Conservation (phyloP, 2,888 invertebrate species). For the Griposia aprilina region DNA sequence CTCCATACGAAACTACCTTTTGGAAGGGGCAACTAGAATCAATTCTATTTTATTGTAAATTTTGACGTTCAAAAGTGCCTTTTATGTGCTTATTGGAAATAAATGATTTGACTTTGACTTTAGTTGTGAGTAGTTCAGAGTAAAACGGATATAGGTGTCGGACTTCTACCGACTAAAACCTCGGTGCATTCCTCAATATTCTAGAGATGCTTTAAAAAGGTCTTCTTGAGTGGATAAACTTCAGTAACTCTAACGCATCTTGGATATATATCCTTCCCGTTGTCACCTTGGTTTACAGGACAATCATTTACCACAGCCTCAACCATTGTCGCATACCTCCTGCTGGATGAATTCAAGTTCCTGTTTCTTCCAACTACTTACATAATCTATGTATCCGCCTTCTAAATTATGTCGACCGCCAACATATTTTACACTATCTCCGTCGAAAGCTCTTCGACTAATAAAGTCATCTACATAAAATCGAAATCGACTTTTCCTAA, state of each 20-base stretch:
- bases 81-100: too few relatives aligned
- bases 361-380: background rate
- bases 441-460: conserved; percentile 34
- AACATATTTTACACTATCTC: conserved; percentile 16
- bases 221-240: background rate
- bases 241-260: background rate
- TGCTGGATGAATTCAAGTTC: background rate
- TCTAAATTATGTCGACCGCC: conserved; percentile 4
- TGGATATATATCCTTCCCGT: too few relatives aligned
- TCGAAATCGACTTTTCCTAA: conserved; percentile 48
- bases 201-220: background rate
- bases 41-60: too few relatives aligned
- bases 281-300: background rate
- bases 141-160: background rate
- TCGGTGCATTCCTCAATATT: background rate
- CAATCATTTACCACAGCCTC: background rate
- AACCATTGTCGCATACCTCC: background rate
- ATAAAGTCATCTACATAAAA: conserved; percentile 51
- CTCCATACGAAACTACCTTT: too few relatives aligned
- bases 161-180: background rate
- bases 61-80: too few relatives aligned
- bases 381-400: background rate
- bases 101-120: too few relatives aligned
- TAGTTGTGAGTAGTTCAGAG: background rate
- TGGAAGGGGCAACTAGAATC: too few relatives aligned